Evolutionary conservation across 37 sponge, comb jelly and placozoan species (phyloP).

Genomic region (Hormiphora californensis): DNA sequence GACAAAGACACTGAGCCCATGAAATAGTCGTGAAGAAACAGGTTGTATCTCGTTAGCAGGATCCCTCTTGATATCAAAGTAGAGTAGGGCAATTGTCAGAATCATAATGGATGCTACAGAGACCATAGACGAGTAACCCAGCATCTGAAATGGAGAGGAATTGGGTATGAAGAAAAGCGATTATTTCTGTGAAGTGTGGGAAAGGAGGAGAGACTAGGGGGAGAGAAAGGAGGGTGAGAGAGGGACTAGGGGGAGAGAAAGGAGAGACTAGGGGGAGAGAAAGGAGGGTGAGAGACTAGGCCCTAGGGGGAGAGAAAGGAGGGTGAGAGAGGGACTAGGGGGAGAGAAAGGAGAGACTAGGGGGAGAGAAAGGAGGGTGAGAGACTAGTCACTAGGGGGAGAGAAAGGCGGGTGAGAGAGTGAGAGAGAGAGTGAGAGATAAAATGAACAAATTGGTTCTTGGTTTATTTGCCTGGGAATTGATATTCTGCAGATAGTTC

Average conservation of each 20-base stretch:
- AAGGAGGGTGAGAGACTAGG: too few relatives aligned
- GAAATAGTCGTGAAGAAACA: background rate
- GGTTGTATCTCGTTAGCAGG: background rate
- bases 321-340: constrained; percentile 7
- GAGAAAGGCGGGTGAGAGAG: background rate
- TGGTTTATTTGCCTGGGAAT: background rate
- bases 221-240: background rate
- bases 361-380: constrained; percentile 17
- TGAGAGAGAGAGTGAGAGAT: background rate
- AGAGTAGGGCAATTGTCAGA: background rate
- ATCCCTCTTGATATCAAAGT: constrained; percentile 18
- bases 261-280: background rate
- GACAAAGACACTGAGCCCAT: constrained; percentile 22
- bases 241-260: background rate
- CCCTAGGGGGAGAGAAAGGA: too few relatives aligned
- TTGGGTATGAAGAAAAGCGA: background rate
- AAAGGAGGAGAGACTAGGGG: background rate
- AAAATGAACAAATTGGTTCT: background rate
- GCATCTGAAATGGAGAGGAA: background rate
- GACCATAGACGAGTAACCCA: constrained; percentile 32
- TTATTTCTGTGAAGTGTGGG: background rate
- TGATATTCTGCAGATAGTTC: background rate
- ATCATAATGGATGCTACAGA: background rate
- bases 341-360: background rate
- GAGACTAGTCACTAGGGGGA: background rate